A percentile compares a stretch with the other conserved stretches of the same genome.
These are phyloP conservation scores for Sphenopsis melanotis DNA, from an alignment of 2,797 vertebrate species.

Conservation along the genomic window DNA sequence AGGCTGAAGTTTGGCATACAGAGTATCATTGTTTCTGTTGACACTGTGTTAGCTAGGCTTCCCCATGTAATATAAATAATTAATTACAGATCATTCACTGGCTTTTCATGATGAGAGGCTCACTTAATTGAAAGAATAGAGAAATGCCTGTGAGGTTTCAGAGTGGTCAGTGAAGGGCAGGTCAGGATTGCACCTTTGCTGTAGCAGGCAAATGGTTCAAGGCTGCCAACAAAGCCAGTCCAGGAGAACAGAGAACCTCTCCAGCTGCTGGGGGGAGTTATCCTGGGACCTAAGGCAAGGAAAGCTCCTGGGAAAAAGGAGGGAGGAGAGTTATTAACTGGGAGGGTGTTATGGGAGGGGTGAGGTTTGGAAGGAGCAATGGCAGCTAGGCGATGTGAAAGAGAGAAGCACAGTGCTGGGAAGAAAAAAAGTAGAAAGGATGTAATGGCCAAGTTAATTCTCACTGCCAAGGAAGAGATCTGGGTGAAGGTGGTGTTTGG, in stretches of 20 bases:
- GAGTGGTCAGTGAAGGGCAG: not conserved
- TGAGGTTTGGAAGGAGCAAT: not conserved
- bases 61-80: not conserved
- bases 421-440: not conserved
- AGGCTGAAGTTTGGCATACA: not conserved
- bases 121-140: not conserved
- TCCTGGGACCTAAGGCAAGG: not conserved
- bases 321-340: not conserved
- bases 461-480: not conserved
- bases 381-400: not conserved
- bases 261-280: not conserved
- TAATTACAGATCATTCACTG: constrained; percentile 19
- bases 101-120: not conserved
- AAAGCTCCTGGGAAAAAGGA: not conserved
- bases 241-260: not conserved
- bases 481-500: not conserved
- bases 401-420: not conserved
- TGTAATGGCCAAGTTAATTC: not conserved
- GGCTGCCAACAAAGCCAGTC: not conserved
- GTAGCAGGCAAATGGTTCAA: not conserved
- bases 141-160: not conserved
- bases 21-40: constrained; percentile 18
- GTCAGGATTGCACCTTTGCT: not conserved
- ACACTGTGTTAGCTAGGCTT: not conserved
- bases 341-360: not conserved